Conservation (phyloP, 1,140 invertebrate species). For the Teleogryllus occipitalis region DNA sequence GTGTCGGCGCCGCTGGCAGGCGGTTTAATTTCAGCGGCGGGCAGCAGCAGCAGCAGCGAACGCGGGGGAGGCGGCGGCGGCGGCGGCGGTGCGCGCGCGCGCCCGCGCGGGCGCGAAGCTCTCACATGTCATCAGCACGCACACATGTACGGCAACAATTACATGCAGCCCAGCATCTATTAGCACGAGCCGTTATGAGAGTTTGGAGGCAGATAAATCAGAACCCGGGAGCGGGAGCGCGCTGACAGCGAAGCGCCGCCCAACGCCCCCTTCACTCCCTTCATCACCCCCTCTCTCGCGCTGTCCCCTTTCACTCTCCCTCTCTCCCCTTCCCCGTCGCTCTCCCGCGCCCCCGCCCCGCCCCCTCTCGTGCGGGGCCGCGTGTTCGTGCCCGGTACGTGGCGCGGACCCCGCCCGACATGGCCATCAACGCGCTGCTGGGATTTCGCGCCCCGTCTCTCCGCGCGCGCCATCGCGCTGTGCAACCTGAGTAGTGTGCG, state of each 20-base stretch:
- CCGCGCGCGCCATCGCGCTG: no score
- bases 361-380: neutral
- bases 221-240: neutral
- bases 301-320: no score
- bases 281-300: no score
- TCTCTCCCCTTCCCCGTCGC: neutral
- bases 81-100: no score
- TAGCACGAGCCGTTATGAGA: neutral
- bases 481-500: no score
- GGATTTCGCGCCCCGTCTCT: no score
- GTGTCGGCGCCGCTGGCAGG: neutral
- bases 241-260: neutral
- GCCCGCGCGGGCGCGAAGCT: neutral
- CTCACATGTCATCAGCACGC: constrained; percentile 3
- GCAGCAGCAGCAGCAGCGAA: neutral
- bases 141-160: constrained; percentile 4
- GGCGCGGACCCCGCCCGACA: no score
- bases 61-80: no score
- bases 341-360: neutral
- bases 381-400: neutral
- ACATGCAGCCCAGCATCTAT: constrained; percentile 3
- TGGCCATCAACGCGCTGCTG: no score
- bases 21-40: neutral
- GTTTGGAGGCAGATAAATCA: constrained; percentile 4
- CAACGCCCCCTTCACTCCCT: neutral